Evolutionary conservation across 2,113 vertebrate species (phyloP).

Genomic region (Brienomyrus brachyistius): DNA sequence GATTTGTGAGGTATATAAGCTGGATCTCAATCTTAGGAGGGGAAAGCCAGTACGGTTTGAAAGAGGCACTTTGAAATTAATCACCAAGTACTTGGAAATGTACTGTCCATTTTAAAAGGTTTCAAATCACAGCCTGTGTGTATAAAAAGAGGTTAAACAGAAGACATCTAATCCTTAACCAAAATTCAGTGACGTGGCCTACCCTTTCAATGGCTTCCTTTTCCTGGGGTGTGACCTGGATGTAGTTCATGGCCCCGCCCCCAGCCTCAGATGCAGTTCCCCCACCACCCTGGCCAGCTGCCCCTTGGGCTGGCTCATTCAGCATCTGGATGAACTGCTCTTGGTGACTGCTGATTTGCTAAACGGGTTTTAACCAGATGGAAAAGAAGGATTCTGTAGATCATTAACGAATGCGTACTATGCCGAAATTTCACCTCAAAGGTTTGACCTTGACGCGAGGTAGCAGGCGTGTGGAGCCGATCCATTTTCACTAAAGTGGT

Average conservation of each 20-base stretch:
- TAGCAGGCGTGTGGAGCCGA: background rate
- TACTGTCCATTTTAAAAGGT: background rate
- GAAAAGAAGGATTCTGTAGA: background rate
- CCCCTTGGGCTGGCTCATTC: conserved; percentile 81
- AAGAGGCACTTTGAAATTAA: background rate
- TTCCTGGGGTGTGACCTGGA: conserved; percentile 97
- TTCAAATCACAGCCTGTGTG: background rate
- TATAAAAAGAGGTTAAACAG: background rate
- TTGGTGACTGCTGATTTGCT: conserved; percentile 94
- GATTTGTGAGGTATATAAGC: no score
- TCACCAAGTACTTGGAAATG: background rate
- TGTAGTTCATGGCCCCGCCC: conserved; percentile 82
- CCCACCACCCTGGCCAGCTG: conserved; percentile 48
- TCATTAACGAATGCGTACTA: background rate
- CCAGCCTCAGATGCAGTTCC: conserved; percentile 57
- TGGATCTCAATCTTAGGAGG: background rate
- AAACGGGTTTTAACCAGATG: background rate
- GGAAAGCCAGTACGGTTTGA: background rate
- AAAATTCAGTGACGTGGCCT: conserved; percentile 32
- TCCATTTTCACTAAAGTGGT: background rate
- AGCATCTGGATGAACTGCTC: conserved; percentile 96
- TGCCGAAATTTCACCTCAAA: background rate
- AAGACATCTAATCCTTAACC: background rate
- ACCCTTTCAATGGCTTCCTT: conserved; percentile 98
- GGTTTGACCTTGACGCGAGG: background rate